Evolutionary conservation across 1,140 invertebrate species (phyloP).

Genomic region (Acromyrmex heyeri): DNA sequence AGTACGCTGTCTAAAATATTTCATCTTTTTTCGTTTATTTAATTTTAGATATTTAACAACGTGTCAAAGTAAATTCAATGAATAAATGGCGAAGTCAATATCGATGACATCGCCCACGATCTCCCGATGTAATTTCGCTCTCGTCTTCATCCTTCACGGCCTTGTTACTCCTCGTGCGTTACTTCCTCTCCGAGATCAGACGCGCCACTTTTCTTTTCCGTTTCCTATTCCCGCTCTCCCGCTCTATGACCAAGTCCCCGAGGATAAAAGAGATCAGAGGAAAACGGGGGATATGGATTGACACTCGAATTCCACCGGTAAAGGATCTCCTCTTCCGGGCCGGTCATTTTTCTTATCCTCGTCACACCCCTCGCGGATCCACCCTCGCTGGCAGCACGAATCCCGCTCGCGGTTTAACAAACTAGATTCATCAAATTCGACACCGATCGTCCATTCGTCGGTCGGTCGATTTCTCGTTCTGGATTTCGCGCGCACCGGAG

Average conservation of each 20-base stretch:
- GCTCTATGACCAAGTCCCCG: slow-evolving; percentile 69
- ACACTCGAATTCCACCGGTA: slow-evolving; percentile 71
- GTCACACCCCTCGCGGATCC: neutral
- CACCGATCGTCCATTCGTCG: slow-evolving; percentile 67
- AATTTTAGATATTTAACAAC: slow-evolving; percentile 3
- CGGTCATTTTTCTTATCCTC: slow-evolving; percentile 73
- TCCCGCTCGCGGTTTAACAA: slow-evolving; percentile 66
- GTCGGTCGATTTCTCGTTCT: slow-evolving; percentile 16
- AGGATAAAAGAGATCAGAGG: slow-evolving; percentile 75
- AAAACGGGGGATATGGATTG: slow-evolving; percentile 74
- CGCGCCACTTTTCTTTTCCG: slow-evolving; percentile 60
- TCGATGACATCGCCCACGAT: slow-evolving; percentile 32
- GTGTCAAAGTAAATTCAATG: slow-evolving; percentile 19
- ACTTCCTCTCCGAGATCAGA: slow-evolving; percentile 55
- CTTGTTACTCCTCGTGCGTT: slow-evolving; percentile 41
- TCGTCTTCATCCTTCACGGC: slow-evolving; percentile 35
- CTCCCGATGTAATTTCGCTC: slow-evolving; percentile 19
- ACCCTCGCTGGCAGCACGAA: slow-evolving; percentile 15
- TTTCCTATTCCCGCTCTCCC: slow-evolving; percentile 46
- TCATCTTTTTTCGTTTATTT: neutral
- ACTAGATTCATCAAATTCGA: slow-evolving; percentile 77
- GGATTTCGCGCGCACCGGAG: slow-evolving; percentile 24
- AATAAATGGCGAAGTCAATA: slow-evolving; percentile 31
- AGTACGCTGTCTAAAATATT: neutral
- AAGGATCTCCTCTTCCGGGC: slow-evolving; percentile 67